Conservation (phyloP, 2,888 invertebrate genomes). For the Oligia latruncula region DNA sequence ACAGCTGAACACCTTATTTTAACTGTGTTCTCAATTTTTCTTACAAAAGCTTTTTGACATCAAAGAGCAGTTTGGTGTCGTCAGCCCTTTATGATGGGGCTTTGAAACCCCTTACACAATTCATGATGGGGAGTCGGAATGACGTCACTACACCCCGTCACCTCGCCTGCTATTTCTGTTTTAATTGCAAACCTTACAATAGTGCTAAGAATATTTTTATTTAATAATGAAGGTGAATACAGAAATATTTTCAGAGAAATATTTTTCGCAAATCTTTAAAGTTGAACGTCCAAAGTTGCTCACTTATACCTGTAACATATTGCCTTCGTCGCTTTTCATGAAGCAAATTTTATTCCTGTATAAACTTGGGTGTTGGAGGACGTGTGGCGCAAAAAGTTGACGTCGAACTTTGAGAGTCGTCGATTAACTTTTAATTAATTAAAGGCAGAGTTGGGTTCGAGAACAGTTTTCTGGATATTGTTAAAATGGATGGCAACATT, state of each 20-base stretch:
- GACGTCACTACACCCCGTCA: constrained; percentile 20
- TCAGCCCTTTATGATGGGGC: constrained; percentile 36
- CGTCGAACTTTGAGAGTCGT: constrained; percentile 62
- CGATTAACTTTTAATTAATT: constrained; percentile 79
- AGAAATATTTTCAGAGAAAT: background rate
- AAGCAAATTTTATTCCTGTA: constrained; percentile 60
- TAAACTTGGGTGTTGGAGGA: constrained; percentile 52
- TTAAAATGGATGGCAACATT: constrained; percentile 57
- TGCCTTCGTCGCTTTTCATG: constrained; percentile 57
- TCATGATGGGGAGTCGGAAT: constrained; percentile 26
- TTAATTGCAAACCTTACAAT: constrained; percentile 27
- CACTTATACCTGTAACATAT: constrained; percentile 58
- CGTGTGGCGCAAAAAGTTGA: constrained; percentile 61
- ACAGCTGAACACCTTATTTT: constrained; percentile 33
- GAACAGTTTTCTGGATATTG: constrained; percentile 66
- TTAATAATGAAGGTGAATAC: background rate
- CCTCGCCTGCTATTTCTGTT: constrained; percentile 12
- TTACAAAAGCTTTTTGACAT: constrained; percentile 48
- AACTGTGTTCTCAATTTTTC: constrained; percentile 32
- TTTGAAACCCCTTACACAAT: constrained; percentile 48
- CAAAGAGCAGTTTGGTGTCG: constrained; percentile 51
- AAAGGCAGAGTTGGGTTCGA: constrained; percentile 69
- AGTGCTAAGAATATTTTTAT: constrained; percentile 15
- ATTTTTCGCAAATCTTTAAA: constrained; percentile 47
- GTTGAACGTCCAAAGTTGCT: constrained; percentile 40